These are phyloP conservation scores for Patella vulgata DNA, from an alignment of 1,140 invertebrate genomes.

Conservation along the genomic window DNA sequence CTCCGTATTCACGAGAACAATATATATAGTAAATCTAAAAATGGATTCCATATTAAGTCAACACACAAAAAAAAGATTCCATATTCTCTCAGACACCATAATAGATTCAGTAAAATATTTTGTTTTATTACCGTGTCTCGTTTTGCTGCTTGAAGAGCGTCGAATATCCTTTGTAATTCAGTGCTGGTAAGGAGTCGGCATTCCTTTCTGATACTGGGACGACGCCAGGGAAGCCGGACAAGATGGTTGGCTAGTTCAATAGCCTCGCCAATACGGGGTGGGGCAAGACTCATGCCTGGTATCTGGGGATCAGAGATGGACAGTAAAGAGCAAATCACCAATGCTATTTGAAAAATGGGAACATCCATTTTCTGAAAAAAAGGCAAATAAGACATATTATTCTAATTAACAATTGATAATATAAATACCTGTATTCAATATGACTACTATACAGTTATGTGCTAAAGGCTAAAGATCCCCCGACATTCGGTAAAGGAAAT, in stretches of 20 bases:
- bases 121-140: conserved; percentile 26
- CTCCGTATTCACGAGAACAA: too few relatives aligned
- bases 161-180: conserved; percentile 24
- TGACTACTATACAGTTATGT: too few relatives aligned
- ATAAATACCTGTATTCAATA: too few relatives aligned
- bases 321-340: neutral
- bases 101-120: neutral
- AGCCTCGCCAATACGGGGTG: conserved; percentile 21
- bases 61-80: neutral
- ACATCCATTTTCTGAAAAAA: too few relatives aligned
- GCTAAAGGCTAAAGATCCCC: too few relatives aligned
- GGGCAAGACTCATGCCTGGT: neutral
- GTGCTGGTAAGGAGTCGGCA: conserved; percentile 27
- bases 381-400: too few relatives aligned
- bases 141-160: conserved; percentile 31
- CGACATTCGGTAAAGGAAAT: too few relatives aligned
- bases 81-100: neutral
- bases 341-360: too few relatives aligned
- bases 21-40: too few relatives aligned
- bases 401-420: too few relatives aligned
- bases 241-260: conserved; percentile 30
- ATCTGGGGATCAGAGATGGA: conserved; percentile 9
- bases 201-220: conserved; percentile 20
- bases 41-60: neutral
- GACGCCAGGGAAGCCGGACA: conserved; percentile 24